Percentiles rank a stretch among this genome's conserved stretches.
These are phyloP conservation scores for Gila robusta DNA, from an alignment of 2,797 vertebrate species.

Conservation along the genomic window DNA sequence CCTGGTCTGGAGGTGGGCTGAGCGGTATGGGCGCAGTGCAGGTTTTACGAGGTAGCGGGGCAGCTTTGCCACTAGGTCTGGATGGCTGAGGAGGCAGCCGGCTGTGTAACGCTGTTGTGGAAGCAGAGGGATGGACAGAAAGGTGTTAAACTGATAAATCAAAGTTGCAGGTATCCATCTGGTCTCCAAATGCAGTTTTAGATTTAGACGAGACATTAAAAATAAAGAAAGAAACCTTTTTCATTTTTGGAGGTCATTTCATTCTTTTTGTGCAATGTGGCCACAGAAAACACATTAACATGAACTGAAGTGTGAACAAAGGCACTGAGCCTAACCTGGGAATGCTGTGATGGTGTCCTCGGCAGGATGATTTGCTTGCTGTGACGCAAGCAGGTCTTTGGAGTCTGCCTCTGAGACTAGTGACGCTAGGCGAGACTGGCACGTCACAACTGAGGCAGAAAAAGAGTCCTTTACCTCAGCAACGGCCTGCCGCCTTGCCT, in stretches of 20 bases:
- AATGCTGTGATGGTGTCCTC: constrained; percentile 42
- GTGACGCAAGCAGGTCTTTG: constrained; percentile 47
- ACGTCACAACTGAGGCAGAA: constrained; percentile 53
- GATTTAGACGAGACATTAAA: neutral
- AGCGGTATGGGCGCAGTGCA: constrained; percentile 24
- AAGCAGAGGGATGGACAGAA: constrained; percentile 35
- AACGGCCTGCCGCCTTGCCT: constrained; percentile 65
- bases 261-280: neutral
- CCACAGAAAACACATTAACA: neutral
- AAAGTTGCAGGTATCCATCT: neutral
- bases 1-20: constrained; percentile 49
- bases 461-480: constrained; percentile 47
- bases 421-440: constrained; percentile 15
- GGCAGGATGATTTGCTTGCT: constrained; percentile 41
- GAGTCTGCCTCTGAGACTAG: constrained; percentile 48
- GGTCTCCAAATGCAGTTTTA: constrained; percentile 14
- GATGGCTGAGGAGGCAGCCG: constrained; percentile 65
- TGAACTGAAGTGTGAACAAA: constrained; percentile 11
- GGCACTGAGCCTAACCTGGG: constrained; percentile 55
- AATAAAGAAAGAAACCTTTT: neutral
- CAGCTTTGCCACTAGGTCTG: constrained; percentile 64
- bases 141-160: constrained; percentile 13
- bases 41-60: constrained; percentile 62
- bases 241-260: neutral
- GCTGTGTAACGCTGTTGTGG: constrained; percentile 62